Base-by-base conservation (phyloP, 1,140 invertebrate species). In the Notospermus geniculatus region DNA sequence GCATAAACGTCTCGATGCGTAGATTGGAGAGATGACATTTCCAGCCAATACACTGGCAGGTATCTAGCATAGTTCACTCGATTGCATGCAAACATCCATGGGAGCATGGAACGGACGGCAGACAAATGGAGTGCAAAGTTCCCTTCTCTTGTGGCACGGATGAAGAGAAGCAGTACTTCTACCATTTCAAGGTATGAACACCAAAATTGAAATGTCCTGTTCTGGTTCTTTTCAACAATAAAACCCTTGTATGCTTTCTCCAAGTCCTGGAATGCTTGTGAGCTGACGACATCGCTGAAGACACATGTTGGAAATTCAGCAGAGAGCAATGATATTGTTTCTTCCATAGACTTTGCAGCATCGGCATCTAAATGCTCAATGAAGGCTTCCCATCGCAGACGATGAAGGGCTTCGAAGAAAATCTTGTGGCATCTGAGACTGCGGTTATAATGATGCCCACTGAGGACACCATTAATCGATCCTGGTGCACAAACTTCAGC, bases 51-150 rank as follows among this genome's bases (percentile, higher is more conserved):
- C 1, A 43, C 50, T 9, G 57, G 57, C 5, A 59, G 19, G 19
- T 43, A 64, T 17, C 57, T 7, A 2, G 62, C 41, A 54, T 64
- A 64, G 32, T 64, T 59, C 17, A 50, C 22, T 41, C 46, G 19
- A 25, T 64, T 57, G 0, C n/a, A 43, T 1, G 39, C 57, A 32
- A 60, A 59, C 36, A n/a, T 54, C 62, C 62, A 59, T 19, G 62
- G 62, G 2, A 64, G 7, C 62, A 64, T 54, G 2, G 28, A 30
- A 19, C 50, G 50, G 7, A 64, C 7, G 5, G 50, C 22, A 11
- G 30, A n/a, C 9, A 64, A 36, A 45, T 64, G 62, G 19, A 59
- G 39, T 5, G 27, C 5, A 57, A 57, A 64, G 50, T 64, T 32
- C 28, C 39, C 41, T 54, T 59, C 52, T 15, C 62, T 23, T 9